Conservation (phyloP, 2,113 vertebrate genomes). For the Antechinus stuartii region DNA sequence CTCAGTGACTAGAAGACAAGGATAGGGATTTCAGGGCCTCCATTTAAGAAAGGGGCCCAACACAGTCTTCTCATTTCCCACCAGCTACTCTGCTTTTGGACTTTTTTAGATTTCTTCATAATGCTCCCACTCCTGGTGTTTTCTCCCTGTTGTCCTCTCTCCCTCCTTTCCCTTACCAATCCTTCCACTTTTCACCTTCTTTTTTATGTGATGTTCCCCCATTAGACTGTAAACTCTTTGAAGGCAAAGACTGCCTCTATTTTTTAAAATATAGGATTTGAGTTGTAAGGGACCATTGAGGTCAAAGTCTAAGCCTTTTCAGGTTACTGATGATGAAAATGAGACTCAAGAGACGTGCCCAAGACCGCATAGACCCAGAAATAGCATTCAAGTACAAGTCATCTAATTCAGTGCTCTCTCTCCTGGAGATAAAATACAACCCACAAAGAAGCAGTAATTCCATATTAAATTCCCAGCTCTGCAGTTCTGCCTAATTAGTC, state of each 20-base stretch:
- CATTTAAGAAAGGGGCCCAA: neutral
- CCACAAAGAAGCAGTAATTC: neutral
- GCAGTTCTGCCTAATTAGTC: neutral
- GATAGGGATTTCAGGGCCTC: neutral
- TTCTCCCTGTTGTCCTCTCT: neutral
- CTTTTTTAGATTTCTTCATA: neutral
- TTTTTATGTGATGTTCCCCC: neutral
- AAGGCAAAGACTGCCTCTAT: neutral
- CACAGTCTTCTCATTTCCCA: neutral
- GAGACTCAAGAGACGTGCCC: neutral
- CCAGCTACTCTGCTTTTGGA: neutral
- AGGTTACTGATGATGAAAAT: neutral
- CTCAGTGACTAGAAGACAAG: no score
- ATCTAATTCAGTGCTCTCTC: neutral
- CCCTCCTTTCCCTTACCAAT: neutral
- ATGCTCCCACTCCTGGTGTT: neutral
- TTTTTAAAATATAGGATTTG: neutral
- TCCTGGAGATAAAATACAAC: neutral
- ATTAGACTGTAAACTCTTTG: neutral
- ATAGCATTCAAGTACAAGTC: neutral
- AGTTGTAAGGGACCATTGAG: neutral
- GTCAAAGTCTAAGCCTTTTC: neutral
- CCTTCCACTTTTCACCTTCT: neutral
- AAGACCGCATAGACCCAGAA: neutral
- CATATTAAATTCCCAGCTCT: neutral